Percentiles rank a stretch among this genome's conserved stretches.
phyloP scores from a whole-genome alignment of 1,140 invertebrate species.

The Drosophila santomea region DNA sequence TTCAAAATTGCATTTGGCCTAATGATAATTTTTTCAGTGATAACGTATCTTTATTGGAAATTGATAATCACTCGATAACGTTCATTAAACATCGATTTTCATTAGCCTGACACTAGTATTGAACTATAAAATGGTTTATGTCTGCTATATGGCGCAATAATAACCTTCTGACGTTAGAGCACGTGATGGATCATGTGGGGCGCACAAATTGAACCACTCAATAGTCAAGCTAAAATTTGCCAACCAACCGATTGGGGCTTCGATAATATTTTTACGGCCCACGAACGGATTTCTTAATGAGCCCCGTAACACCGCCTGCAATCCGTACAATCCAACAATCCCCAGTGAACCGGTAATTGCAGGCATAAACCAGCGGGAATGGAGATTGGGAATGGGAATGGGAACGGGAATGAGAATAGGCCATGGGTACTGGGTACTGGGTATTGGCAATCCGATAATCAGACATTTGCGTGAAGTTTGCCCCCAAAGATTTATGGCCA shows the following conservation, averaged over 20 bases:
- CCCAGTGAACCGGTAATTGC: constrained; percentile 34
- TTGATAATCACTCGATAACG: constrained; percentile 58
- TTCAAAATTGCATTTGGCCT: constrained; percentile 65
- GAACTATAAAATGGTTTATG: constrained; percentile 39
- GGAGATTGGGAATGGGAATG: not conserved
- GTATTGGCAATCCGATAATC: constrained; percentile 46
- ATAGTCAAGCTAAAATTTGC: constrained; percentile 41
- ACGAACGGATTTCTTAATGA: constrained; percentile 77
- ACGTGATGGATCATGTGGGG: constrained; percentile 77
- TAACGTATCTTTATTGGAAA: constrained; percentile 77
- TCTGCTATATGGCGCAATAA: constrained; percentile 25
- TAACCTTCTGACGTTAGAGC: constrained; percentile 66
- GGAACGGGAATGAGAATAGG: not conserved
- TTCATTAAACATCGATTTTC: constrained; percentile 47
- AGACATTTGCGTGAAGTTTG: constrained; percentile 51
- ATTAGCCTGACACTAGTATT: constrained; percentile 33
- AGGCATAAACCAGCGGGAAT: constrained; percentile 26
- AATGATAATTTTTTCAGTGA: constrained; percentile 62
- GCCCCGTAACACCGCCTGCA: constrained; percentile 28
- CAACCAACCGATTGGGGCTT: constrained; percentile 56
- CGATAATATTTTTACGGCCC: constrained; percentile 74
- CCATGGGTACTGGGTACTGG: not conserved
- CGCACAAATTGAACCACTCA: constrained; percentile 28
- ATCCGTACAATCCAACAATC: constrained; percentile 11
- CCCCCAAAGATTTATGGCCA: constrained; percentile 59